Conservation (phyloP, 2,113 vertebrate genomes). For the Cololabis saira region DNA sequence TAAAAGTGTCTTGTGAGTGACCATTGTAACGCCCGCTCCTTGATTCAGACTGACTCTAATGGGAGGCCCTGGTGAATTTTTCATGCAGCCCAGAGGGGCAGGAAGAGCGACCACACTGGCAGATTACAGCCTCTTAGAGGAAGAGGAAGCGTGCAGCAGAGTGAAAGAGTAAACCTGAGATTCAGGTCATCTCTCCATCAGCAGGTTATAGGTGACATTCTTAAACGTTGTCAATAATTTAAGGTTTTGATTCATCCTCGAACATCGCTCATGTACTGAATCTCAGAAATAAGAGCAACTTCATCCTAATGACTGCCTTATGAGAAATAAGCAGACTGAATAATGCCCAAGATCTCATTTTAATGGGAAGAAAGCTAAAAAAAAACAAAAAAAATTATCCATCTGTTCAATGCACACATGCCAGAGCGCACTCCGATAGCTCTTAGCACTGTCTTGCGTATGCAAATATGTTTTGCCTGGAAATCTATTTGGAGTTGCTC, state of each 20-base stretch:
- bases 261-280: background rate
- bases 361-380: conserved; percentile 80
- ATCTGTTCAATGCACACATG: conserved; percentile 81
- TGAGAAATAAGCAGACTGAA: conserved; percentile 53
- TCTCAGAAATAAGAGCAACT: conserved; percentile 17
- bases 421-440: conserved; percentile 76
- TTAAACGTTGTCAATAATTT: background rate
- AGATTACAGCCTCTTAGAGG: conserved; percentile 59
- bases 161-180: conserved; percentile 22
- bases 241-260: background rate
- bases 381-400: conserved; percentile 78
- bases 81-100: conserved; percentile 82
- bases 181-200: background rate
- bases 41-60: conserved; percentile 85
- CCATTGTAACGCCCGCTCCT: conserved; percentile 52
- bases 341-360: conserved; percentile 65
- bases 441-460: conserved; percentile 82
- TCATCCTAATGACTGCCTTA: conserved; percentile 22
- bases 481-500: conserved; percentile 88
- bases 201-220: background rate
- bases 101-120: conserved; percentile 54
- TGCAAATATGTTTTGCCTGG: conserved; percentile 87
- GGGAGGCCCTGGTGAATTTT: conserved; percentile 84
- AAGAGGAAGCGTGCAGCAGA: conserved; percentile 11
- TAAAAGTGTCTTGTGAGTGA: conserved; percentile 57